phyloP scores from a whole-genome alignment of 2,888 invertebrate species.

The Stegophylla sp. region DNA sequence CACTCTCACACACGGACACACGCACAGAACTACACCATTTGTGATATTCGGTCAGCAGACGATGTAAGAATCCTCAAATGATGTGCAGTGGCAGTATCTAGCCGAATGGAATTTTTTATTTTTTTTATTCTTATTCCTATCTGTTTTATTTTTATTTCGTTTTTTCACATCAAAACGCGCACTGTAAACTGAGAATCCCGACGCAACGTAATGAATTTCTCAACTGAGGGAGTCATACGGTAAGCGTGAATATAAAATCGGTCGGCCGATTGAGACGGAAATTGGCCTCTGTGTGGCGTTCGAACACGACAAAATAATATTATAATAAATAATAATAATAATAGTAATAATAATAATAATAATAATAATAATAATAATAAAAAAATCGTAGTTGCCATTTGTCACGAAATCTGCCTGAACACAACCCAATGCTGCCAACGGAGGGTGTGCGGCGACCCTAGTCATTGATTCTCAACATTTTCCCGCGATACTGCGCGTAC shows the following conservation, averaged over 20 bases:
- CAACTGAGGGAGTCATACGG: neutral
- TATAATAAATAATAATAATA: slow-evolving; percentile 1
- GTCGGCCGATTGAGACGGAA: neutral
- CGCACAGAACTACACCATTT: neutral
- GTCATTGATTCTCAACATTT: slow-evolving; percentile 49
- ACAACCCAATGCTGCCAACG: slow-evolving; percentile 53
- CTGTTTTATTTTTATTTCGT: neutral
- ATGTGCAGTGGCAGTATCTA: neutral
- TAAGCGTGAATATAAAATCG: neutral
- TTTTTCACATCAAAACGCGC: neutral
- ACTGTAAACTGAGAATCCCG: neutral
- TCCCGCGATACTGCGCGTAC: neutral
- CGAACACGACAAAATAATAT: slow-evolving; percentile 13
- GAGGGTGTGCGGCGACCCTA: slow-evolving; percentile 45
- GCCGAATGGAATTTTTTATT: neutral
- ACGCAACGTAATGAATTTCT: neutral
- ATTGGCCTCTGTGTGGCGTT: slow-evolving; percentile 5
- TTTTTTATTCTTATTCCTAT: neutral
- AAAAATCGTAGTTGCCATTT: slow-evolving; percentile 54
- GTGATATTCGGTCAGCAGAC: neutral
- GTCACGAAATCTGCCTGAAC: slow-evolving; percentile 56
- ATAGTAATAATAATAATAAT: slow-evolving; percentile 1
- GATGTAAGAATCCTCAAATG: neutral
- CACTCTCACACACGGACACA: neutral
- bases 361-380: neutral